Evolutionary conservation across 2,797 vertebrate genomes (phyloP), one percentile per base, ranked within the genome.

Genomic region (Danio jaintianensis): DNA sequence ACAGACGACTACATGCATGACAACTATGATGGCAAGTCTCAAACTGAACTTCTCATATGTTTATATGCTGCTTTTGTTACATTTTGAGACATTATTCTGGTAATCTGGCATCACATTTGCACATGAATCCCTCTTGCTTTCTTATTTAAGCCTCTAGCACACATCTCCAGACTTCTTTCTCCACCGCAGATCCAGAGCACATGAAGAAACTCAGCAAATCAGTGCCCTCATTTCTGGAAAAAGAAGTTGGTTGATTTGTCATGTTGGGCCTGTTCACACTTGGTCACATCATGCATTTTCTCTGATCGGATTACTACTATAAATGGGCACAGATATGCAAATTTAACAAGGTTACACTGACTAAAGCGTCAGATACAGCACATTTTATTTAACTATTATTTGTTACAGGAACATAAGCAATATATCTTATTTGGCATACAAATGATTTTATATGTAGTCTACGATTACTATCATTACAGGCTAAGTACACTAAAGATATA

Each of bases 131-230:
- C 5, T 55, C 16, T 13, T 85, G 42, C 45, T 18, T 0, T 0
- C 69, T n/a, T 52, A 5, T 73, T 90, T 88, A 80, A 97, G 96
- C 87, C 87, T 95, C 95, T 80, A 90, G 92, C 90, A 90, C 90
- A 66, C 89, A 93, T 62, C 90, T 90, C 0, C 85, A 92, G 20
- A 89, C 92, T 66, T 91, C 95, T 0, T 91, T 93, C 66, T 89
- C 86, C 18, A 94, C 92, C 88, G 94, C 92, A 47, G 93, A 95
- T 77, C 85, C 92, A 5, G 95, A 96, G 72, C 96, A 96, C 86
- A 84, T 97, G 85, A 98, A 96, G 93, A 93, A 94, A 76, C 93
- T 98, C 91, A 98, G 98, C 94, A 96, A 96, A 89, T 99, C 97
- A 0, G 97, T 98, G 63, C 97, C 97, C 11, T 93, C 93, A 1